A percentile compares a stretch with the other conserved stretches of the same genome.
These are phyloP conservation scores for Hirtodrosophila histrioides DNA, from an alignment of 2,888 invertebrate genomes.

Conservation along the genomic window DNA sequence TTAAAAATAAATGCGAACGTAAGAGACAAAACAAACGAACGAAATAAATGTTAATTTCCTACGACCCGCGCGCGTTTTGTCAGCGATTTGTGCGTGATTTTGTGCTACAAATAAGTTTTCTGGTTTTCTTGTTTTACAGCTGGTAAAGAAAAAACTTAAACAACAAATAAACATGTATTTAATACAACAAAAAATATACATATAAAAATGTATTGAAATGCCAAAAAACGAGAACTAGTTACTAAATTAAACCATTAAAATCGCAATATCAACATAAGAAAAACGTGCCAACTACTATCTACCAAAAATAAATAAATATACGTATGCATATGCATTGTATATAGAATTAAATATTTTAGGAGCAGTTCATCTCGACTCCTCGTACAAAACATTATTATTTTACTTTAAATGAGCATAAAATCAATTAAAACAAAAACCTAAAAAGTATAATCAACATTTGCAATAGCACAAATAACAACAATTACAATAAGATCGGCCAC, in stretches of 20 bases:
- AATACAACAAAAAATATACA: conserved; percentile 27
- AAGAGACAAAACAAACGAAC: conserved; percentile 54
- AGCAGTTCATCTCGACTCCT: conserved; percentile 3
- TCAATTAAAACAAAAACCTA: conserved; percentile 16
- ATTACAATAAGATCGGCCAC: conserved; percentile 17
- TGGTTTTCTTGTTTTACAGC: conserved; percentile 25
- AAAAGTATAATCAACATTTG: conserved; percentile 9
- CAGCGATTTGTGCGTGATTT: conserved; percentile 18
- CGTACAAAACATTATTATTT: conserved; percentile 12
- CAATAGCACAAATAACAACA: conserved; percentile 2
- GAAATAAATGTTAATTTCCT: conserved; percentile 37
- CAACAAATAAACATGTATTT: conserved; percentile 35
- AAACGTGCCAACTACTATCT: conserved; percentile 34
- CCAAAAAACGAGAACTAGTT: conserved; percentile 19
- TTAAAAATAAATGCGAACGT: conserved; percentile 47
- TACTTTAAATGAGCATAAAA: conserved; percentile 7
- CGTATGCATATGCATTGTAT: conserved; percentile 13
- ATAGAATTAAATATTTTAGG: conserved; percentile 21
- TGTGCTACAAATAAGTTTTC: conserved; percentile 12
- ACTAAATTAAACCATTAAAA: conserved; percentile 23
- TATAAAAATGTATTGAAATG: conserved; percentile 21
- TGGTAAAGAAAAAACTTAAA: conserved; percentile 30
- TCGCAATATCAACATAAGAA: conserved; percentile 16
- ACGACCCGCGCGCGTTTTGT: conserved; percentile 11
- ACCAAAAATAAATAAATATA: conserved; percentile 35